phyloP scores from a whole-genome alignment of 2,113 vertebrate genomes.

The Cochlearius cochlearius region DNA sequence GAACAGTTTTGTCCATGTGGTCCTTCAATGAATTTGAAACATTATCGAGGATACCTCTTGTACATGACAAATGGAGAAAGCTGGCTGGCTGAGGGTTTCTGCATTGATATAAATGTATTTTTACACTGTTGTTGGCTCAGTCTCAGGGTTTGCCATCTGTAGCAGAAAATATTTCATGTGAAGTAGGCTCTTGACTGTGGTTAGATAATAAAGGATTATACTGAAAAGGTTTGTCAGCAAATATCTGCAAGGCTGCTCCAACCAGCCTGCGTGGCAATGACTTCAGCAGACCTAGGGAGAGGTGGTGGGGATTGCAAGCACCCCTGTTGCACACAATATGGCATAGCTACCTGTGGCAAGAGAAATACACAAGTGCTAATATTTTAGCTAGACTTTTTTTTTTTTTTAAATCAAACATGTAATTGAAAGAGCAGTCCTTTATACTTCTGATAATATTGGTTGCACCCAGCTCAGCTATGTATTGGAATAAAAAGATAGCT shows the following conservation, averaged over 20 bases:
- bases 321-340: neutral
- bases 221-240: conserved; percentile 50
- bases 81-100: neutral
- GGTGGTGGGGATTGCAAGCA: neutral
- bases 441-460: neutral
- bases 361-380: neutral
- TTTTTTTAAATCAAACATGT: neutral
- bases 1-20: neutral
- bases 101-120: conserved; percentile 12
- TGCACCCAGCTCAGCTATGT: neutral
- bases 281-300: neutral
- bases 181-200: conserved; percentile 24
- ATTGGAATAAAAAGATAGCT: conserved; percentile 10
- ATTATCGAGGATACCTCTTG: neutral
- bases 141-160: conserved; percentile 51
- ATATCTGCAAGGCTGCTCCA: neutral
- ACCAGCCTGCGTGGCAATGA: neutral
- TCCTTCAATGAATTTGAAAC: neutral
- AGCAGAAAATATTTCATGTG: conserved; percentile 39
- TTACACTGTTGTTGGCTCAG: conserved; percentile 18
- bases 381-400: neutral
- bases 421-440: neutral
- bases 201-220: conserved; percentile 30
- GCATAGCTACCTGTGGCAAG: neutral
- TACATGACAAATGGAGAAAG: neutral